phyloP scores from a whole-genome alignment of 2,113 vertebrate genomes.

The Rhynchopsitta pachyrhyncha region DNA sequence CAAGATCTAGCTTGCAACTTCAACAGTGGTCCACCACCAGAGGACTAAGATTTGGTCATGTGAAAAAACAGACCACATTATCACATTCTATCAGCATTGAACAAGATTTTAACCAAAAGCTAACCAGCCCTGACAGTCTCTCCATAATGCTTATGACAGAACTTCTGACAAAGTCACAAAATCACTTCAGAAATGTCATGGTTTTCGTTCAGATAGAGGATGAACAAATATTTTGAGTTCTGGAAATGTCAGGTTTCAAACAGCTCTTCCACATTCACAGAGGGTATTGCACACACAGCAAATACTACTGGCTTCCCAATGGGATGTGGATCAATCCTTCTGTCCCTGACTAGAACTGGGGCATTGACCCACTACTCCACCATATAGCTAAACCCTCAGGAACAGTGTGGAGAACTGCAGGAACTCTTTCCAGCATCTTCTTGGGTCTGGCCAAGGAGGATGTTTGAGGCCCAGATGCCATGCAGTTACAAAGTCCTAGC shows the following conservation, averaged over 20 bases:
- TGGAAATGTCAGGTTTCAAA: not conserved
- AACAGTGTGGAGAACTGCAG: not conserved
- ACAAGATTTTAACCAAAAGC: not conserved
- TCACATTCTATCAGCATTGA: not conserved
- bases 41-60: not conserved
- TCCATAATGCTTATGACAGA: rapidly evolving
- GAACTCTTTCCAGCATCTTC: not conserved
- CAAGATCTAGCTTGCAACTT: not conserved
- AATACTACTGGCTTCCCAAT: not conserved
- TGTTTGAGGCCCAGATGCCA: not conserved
- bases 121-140: not conserved
- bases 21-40: not conserved
- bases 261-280: not conserved
- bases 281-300: not conserved
- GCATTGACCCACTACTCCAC: not conserved
- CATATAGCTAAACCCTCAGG: not conserved
- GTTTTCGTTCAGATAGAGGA: not conserved
- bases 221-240: not conserved
- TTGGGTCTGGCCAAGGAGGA: rapidly evolving
- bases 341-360: not conserved
- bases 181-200: not conserved
- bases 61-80: not conserved
- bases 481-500: not conserved
- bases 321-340: not conserved
- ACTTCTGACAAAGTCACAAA: not conserved